Evolutionary conservation across 2,113 vertebrate genomes (phyloP).

Genomic region (Alligator mississippiensis): DNA sequence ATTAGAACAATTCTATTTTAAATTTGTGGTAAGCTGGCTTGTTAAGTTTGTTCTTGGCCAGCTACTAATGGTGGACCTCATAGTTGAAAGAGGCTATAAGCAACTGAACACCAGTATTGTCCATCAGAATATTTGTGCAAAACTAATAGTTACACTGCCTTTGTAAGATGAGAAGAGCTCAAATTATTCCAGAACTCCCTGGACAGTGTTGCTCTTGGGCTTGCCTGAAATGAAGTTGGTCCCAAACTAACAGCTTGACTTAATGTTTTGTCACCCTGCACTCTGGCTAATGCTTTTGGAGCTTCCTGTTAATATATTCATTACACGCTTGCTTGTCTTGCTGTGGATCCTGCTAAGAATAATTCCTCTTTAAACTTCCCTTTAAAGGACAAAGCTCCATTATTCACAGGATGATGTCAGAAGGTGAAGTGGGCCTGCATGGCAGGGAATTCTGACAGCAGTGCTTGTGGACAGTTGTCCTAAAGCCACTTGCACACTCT

Average conservation of each 20-base stretch:
- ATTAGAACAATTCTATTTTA: background rate
- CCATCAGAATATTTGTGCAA: background rate
- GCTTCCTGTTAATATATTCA: background rate
- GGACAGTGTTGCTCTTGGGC: too few species aligned
- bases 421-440: background rate
- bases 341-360: too few species aligned
- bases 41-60: conserved; percentile 46
- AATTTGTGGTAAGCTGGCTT: conserved; percentile 1
- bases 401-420: too few species aligned
- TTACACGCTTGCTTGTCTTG: background rate
- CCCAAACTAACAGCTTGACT: background rate
- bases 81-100: too few species aligned
- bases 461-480: background rate
- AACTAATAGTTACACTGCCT: background rate
- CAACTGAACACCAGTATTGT: background rate
- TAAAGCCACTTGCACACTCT: background rate
- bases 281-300: background rate
- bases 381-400: too few species aligned
- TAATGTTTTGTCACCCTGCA: background rate
- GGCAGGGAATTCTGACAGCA: background rate
- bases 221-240: background rate
- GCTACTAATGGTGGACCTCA: conserved; percentile 29
- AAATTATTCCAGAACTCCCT: background rate
- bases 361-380: too few species aligned
- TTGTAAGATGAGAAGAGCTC: background rate